A percentile compares a stretch with the other conserved stretches of the same genome.
These are phyloP conservation scores for Erynnis tages DNA, from an alignment of 2,888 invertebrate genomes.

Conservation along the genomic window DNA sequence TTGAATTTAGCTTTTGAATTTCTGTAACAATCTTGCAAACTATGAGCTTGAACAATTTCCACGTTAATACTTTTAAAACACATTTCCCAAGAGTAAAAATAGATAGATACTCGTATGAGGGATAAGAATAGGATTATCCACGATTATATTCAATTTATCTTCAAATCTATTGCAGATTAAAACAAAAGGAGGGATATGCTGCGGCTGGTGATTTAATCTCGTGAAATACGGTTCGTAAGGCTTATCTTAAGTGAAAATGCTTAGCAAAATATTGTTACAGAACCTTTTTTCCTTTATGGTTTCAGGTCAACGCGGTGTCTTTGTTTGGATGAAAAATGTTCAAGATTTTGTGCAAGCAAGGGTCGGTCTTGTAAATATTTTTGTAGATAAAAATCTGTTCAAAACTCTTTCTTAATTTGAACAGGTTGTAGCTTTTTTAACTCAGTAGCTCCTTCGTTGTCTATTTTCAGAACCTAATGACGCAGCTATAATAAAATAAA, in stretches of 20 bases:
- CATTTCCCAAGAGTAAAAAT: no score
- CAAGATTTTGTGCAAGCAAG: not conserved
- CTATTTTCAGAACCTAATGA: no score
- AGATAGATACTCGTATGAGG: no score
- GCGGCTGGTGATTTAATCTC: slow-evolving; percentile 22
- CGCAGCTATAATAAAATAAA: no score
- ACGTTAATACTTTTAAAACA: no score
- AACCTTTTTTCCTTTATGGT: slow-evolving; percentile 22
- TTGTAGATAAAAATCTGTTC: not conserved
- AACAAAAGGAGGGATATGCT: slow-evolving; percentile 14
- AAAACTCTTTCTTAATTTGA: no score
- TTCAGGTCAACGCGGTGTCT: slow-evolving; percentile 13
- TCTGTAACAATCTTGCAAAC: no score
- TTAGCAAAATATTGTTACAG: slow-evolving; percentile 24
- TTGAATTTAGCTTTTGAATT: no score
- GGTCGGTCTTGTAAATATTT: not conserved
- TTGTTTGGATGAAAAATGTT: slow-evolving; percentile 17
- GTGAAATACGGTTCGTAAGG: slow-evolving; percentile 22
- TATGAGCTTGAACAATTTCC: no score
- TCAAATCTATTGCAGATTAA: slow-evolving; percentile 21
- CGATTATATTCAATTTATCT: slow-evolving; percentile 14
- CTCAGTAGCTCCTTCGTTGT: no score
- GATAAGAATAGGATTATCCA: not conserved
- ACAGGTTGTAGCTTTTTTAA: no score
- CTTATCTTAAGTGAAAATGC: slow-evolving; percentile 26